Evolutionary conservation across 2,888 invertebrate species (phyloP).

Genomic region (Cataglyphis livida): DNA sequence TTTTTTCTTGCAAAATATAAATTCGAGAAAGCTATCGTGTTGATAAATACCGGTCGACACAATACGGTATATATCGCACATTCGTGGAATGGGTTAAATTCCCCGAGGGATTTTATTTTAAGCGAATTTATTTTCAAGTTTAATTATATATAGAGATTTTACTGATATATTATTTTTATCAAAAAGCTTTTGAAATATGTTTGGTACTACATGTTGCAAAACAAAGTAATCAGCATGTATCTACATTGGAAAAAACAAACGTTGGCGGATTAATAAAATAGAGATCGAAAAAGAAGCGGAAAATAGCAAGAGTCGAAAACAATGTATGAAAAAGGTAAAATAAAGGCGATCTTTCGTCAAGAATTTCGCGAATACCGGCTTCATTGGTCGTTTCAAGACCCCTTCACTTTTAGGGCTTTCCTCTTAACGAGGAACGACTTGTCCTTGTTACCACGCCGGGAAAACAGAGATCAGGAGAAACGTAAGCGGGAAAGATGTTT

Average conservation of each 20-base stretch:
- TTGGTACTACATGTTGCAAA: slow-evolving; percentile 4
- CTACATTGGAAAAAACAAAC: slow-evolving; percentile 33
- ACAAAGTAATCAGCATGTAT: background rate
- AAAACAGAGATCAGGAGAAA: slow-evolving; percentile 70
- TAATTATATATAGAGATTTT: background rate
- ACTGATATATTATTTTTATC: slow-evolving; percentile 28
- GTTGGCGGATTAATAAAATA: slow-evolving; percentile 69
- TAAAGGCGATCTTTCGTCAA: slow-evolving; percentile 60
- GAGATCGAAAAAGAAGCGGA: slow-evolving; percentile 56
- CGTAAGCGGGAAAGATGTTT: slow-evolving; percentile 61
- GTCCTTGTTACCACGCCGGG: slow-evolving; percentile 75
- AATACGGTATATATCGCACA: background rate
- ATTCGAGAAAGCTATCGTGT: slow-evolving; percentile 5
- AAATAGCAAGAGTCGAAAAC: slow-evolving; percentile 57
- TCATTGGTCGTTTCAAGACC: slow-evolving; percentile 58
- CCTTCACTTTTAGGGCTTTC: slow-evolving; percentile 61
- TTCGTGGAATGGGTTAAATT: background rate
- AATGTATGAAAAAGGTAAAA: slow-evolving; percentile 59
- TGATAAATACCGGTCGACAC: slow-evolving; percentile 12
- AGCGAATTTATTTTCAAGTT: background rate
- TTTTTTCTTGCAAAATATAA: slow-evolving; percentile 6
- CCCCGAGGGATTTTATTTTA: background rate
- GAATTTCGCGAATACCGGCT: slow-evolving; percentile 61
- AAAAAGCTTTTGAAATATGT: slow-evolving; percentile 15
- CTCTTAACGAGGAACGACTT: slow-evolving; percentile 77